Conservation (phyloP, 2,888 invertebrate genomes). For the Drosophila longiperda region DNA sequence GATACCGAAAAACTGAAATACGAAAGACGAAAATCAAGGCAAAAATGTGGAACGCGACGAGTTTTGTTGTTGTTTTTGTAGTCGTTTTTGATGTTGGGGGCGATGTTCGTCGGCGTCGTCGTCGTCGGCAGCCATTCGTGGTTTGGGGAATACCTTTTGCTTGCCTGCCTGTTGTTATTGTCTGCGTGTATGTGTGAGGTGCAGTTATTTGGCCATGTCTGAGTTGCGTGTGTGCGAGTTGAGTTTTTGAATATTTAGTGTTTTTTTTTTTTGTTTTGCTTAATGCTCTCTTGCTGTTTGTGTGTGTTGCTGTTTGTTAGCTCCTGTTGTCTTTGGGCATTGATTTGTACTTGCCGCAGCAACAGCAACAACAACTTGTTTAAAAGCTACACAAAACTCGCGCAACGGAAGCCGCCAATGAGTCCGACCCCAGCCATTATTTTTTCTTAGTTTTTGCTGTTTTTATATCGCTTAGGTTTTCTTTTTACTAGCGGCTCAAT, state of each 20-base stretch:
- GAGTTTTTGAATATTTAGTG: conserved; percentile 28
- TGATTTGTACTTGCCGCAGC: conserved; percentile 65
- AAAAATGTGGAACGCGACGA: conserved; percentile 78
- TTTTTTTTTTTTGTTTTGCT: conserved; percentile 34
- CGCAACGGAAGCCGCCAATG: conserved; percentile 77
- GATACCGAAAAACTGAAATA: conserved; percentile 41
- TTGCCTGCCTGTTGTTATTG: conserved; percentile 29
- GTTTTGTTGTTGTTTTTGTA: conserved; percentile 30
- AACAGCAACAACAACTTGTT: conserved; percentile 58
- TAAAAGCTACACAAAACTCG: conserved; percentile 56
- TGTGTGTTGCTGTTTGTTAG: conserved; percentile 3
- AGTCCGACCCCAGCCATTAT: conserved; percentile 59
- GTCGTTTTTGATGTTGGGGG: conserved; percentile 50
- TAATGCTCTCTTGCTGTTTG: conserved; percentile 48
- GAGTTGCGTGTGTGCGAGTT: conserved; percentile 17
- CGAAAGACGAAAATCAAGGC: conserved; percentile 49
- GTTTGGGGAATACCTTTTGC: conserved; percentile 78
- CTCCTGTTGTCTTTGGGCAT: conserved; percentile 51
- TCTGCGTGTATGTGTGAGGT: conserved; percentile 49
- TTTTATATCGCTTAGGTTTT: conserved; percentile 38
- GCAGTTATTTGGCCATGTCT: conserved; percentile 74
- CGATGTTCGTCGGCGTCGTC: conserved; percentile 53
- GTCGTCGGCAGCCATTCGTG: conserved; percentile 59
- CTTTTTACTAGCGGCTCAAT: conserved; percentile 24
- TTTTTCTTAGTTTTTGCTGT: conserved; percentile 21